Percentiles rank a stretch among this genome's conserved stretches.
Conservation (phyloP, 2,113 vertebrate species). For the Myiopsitta monachus region DNA sequence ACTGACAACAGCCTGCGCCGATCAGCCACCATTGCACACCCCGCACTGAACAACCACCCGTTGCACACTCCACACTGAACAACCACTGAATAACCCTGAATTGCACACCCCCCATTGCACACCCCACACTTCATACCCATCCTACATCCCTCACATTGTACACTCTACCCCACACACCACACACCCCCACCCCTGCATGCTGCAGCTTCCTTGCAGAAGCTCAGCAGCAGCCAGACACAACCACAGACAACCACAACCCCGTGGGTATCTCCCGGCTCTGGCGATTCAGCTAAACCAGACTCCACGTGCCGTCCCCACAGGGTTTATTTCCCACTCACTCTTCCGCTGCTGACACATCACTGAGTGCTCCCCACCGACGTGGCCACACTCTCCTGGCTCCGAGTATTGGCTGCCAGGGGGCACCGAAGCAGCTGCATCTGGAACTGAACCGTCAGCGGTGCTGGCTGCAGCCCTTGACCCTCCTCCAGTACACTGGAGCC, state of each 20-base stretch:
- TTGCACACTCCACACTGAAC: no score
- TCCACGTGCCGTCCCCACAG: fast-evolving
- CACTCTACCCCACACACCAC: neutral
- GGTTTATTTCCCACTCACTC: slow-evolving; percentile 18
- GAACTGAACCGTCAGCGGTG: slow-evolving; percentile 76
- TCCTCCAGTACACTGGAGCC: neutral
- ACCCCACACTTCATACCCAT: neutral
- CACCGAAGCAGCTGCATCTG: slow-evolving; percentile 77
- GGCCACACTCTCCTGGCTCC: neutral
- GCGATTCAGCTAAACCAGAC: neutral
- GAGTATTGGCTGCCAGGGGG: slow-evolving; percentile 3
- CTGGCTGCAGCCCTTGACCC: neutral
- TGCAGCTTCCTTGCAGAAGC: neutral
- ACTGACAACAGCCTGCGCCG: neutral
- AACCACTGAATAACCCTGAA: no score
- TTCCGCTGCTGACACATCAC: neutral
- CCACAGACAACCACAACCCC: neutral
- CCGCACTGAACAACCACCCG: no score
- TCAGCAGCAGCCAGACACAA: neutral
- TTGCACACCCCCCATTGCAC: no score
- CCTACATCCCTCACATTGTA: no score
- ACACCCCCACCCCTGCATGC: neutral
- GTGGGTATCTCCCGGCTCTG: neutral
- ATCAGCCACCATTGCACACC: neutral
- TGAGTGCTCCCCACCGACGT: fast-evolving